These are phyloP conservation scores for Syngnathus rostellatus DNA, from an alignment of 2,797 vertebrate species.

Conservation along the genomic window DNA sequence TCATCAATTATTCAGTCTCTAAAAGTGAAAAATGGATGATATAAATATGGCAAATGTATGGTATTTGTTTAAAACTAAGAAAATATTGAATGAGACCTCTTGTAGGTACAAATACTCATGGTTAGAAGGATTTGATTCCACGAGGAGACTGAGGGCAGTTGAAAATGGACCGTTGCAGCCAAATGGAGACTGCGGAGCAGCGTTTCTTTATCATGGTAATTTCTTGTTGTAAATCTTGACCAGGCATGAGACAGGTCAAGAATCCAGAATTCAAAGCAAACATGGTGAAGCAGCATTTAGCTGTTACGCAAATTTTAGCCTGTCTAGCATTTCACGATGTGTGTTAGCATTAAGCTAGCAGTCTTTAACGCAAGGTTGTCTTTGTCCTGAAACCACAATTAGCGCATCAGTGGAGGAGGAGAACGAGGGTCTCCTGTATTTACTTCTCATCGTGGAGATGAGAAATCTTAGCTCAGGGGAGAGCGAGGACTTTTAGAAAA, in stretches of 20 bases:
- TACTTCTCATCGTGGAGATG: neutral
- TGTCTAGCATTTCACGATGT: no score
- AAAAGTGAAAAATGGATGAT: neutral
- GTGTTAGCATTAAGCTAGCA: no score
- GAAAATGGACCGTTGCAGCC: neutral
- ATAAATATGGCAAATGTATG: neutral
- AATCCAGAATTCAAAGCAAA: no score
- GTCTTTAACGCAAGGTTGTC: no score
- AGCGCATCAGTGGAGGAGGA: no score
- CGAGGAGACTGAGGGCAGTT: neutral
- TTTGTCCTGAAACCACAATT: no score
- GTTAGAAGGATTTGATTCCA: neutral
- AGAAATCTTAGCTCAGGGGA: neutral
- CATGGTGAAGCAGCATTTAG: no score
- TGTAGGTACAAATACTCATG: neutral
- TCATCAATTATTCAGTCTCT: constrained; percentile 23
- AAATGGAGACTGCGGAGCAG: neutral
- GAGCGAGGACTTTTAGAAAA: neutral
- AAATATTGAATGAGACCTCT: neutral
- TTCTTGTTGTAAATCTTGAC: neutral
- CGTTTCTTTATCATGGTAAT: neutral
- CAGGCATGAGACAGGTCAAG: neutral
- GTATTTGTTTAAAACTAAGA: neutral
- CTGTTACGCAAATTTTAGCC: no score
- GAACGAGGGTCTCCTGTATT: no score